A percentile compares a stretch with the other conserved stretches of the same genome.
Conservation (phyloP, 2,888 invertebrate species). For the Limnephilus lunatus region DNA sequence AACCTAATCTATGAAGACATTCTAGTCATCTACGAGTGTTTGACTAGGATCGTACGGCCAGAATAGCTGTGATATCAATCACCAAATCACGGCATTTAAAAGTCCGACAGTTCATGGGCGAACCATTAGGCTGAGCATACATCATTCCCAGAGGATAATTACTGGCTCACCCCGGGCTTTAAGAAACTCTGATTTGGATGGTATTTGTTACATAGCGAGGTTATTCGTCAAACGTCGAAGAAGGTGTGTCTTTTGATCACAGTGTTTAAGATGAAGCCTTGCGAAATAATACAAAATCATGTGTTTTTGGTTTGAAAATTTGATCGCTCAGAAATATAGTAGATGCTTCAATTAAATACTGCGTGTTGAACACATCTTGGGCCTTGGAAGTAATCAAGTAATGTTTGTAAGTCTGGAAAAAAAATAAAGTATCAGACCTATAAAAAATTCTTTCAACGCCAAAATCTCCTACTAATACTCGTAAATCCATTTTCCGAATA, state of each 20-base stretch:
- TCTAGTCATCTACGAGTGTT: not conserved
- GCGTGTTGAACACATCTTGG: no score
- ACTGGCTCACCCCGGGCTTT: constrained; percentile 8
- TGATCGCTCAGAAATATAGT: no score
- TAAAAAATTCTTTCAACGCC: no score
- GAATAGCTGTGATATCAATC: not conserved
- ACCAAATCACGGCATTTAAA: constrained; percentile 13
- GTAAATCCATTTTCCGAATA: no score
- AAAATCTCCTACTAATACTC: no score
- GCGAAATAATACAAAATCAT: no score
- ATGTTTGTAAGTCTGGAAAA: no score
- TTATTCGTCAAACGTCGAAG: not conserved
- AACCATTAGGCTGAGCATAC: constrained; percentile 9
- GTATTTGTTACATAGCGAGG: not conserved
- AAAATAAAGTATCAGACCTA: no score
- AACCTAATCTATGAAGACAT: not conserved
- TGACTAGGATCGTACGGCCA: not conserved
- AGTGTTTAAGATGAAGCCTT: no score
- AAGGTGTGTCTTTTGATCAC: not conserved
- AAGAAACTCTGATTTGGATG: not conserved
- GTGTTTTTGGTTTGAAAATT: no score
- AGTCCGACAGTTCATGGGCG: constrained; percentile 6
- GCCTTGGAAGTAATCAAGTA: no score
- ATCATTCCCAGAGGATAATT: not conserved
- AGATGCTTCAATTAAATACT: no score